Conservation (phyloP, 2,888 invertebrate species). For the Dasysyrphus tricinctus region DNA sequence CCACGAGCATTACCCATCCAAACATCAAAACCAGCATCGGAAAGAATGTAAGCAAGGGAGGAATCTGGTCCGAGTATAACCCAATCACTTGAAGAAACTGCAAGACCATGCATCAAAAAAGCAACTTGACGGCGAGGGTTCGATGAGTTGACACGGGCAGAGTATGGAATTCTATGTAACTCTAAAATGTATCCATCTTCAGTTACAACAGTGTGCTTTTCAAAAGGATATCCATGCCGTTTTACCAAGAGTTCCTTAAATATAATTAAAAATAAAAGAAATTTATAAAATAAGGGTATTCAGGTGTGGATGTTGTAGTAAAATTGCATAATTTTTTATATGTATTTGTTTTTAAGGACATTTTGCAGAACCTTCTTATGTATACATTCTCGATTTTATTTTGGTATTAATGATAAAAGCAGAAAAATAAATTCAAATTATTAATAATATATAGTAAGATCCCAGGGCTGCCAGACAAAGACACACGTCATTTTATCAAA, state of each 20-base stretch:
- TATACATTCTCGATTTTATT: too few relatives aligned
- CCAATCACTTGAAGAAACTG: background rate
- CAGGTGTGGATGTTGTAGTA: too few relatives aligned
- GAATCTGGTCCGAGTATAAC: background rate
- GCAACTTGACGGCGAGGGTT: background rate
- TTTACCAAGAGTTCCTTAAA: background rate
- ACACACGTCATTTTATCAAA: too few relatives aligned
- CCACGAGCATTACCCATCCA: conserved; percentile 9
- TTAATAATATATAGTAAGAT: too few relatives aligned
- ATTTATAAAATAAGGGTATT: too few relatives aligned
- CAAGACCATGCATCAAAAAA: background rate
- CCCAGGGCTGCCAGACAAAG: too few relatives aligned
- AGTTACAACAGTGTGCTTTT: background rate
- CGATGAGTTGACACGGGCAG: background rate
- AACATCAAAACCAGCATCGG: conserved; percentile 1
- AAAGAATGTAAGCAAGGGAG: background rate
- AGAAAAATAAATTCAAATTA: too few relatives aligned
- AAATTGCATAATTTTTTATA: too few relatives aligned
- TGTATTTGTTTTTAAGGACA: too few relatives aligned
- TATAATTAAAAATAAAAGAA: too few relatives aligned
- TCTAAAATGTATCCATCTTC: background rate
- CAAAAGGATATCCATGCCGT: background rate
- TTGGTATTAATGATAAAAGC: too few relatives aligned
- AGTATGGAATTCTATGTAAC: background rate
- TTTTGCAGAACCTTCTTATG: too few relatives aligned